Conservation (phyloP, 2,797 vertebrate genomes). For the Anolis apletophallus region DNA sequence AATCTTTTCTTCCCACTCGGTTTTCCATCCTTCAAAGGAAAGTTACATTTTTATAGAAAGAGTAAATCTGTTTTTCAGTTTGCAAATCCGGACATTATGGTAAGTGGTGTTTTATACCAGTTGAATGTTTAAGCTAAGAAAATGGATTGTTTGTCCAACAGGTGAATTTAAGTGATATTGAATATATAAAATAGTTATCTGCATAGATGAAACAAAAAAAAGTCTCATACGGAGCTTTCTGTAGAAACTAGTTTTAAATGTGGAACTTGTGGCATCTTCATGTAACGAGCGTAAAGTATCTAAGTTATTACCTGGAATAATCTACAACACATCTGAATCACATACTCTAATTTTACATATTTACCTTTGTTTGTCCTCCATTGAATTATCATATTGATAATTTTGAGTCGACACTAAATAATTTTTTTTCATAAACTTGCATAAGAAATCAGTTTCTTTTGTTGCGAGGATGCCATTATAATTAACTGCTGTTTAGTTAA, state of each 20-base stretch:
- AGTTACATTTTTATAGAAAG: neutral
- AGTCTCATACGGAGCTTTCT: neutral
- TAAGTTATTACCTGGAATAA: neutral
- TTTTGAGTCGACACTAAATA: neutral
- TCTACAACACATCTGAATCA: neutral
- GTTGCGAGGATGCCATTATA: neutral
- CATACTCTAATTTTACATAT: neutral
- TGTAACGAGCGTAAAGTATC: neutral
- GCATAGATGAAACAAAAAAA: neutral
- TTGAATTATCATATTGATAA: neutral
- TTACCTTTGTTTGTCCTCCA: neutral
- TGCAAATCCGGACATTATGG: neutral
- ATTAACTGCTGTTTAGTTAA: conserved; percentile 24
- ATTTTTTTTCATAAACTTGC: neutral
- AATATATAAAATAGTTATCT: neutral
- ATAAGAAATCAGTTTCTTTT: neutral
- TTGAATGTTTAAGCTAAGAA: neutral
- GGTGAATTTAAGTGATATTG: neutral
- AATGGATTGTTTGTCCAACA: too few relatives aligned
- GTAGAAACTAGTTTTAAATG: neutral
- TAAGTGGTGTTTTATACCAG: neutral
- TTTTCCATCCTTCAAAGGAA: neutral
- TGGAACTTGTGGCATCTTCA: neutral
- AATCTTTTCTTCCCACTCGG: neutral
- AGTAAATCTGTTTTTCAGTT: neutral